A percentile compares a stretch with the other conserved stretches of the same genome.
phyloP scores from a whole-genome alignment of 2,113 vertebrate genomes.

The Carettochelys insculpta region DNA sequence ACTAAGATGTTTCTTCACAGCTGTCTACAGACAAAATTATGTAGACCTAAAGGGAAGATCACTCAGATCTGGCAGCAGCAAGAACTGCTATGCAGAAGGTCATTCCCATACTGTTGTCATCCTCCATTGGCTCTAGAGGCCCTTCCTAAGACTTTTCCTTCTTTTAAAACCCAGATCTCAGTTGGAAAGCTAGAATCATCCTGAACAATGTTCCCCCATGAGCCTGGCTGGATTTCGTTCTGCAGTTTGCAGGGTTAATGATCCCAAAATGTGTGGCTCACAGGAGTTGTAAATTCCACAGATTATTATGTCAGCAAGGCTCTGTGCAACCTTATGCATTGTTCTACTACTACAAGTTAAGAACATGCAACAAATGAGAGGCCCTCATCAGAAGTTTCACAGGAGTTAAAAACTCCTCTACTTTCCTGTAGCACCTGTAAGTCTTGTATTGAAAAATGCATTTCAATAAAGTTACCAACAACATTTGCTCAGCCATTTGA shows the following conservation, averaged over 20 bases:
- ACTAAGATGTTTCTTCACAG: not conserved
- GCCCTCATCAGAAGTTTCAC: not conserved
- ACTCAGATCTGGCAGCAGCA: not conserved
- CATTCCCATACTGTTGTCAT: not conserved
- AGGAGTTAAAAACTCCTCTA: not conserved
- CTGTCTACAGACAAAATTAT: not conserved
- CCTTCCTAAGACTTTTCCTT: not conserved
- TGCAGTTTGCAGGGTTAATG: not conserved
- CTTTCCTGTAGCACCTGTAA: not conserved
- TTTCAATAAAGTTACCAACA: not conserved
- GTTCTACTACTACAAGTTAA: not conserved
- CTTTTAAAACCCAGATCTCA: not conserved
- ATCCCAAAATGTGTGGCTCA: not conserved
- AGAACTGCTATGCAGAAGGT: not conserved
- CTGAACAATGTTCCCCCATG: not conserved
- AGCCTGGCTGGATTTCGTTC: conserved; percentile 5
- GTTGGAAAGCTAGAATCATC: conserved; percentile 3
- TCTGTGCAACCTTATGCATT: not conserved
- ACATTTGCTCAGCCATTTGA: not conserved
- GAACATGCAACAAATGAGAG: not conserved
- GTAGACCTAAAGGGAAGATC: not conserved
- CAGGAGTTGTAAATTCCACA: conserved; percentile 33
- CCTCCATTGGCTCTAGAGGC: not conserved
- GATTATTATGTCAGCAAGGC: not conserved
- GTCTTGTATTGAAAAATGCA: not conserved